Conservation (phyloP, 1,140 invertebrate genomes). For the Tetramorium parvispinum region DNA sequence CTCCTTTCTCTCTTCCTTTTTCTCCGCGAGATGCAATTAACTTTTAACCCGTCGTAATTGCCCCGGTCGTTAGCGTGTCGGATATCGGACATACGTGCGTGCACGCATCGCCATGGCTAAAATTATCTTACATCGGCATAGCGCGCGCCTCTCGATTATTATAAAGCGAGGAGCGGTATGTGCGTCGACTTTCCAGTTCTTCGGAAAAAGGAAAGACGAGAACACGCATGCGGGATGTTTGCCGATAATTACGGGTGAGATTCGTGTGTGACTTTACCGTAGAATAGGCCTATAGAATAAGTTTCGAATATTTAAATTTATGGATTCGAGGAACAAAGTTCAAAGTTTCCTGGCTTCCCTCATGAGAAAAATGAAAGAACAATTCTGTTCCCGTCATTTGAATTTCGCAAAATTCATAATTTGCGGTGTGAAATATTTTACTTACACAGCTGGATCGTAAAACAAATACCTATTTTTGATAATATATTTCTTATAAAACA, state of each 20-base stretch:
- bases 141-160: constrained; percentile 43
- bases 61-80: constrained; percentile 44
- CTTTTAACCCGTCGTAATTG: constrained; percentile 75
- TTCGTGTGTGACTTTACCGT: neutral
- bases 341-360: no score
- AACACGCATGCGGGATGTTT: neutral
- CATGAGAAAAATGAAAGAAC: neutral
- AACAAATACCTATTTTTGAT: neutral
- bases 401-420: neutral
- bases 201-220: neutral
- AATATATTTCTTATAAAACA: neutral
- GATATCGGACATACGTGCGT: constrained; percentile 38
- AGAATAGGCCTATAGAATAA: neutral
- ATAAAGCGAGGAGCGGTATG: constrained; percentile 19
- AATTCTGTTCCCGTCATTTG: no score
- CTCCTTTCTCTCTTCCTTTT: neutral
- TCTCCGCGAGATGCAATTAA: constrained; percentile 65
- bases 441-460: neutral
- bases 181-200: constrained; percentile 19
- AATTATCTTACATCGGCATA: constrained; percentile 43
- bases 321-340: neutral
- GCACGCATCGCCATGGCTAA: constrained; percentile 14
- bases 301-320: neutral
- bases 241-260: neutral
- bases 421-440: neutral